Evolutionary conservation across 1,140 invertebrate species (phyloP).

Genomic region (Heliconius eleuchia): DNA sequence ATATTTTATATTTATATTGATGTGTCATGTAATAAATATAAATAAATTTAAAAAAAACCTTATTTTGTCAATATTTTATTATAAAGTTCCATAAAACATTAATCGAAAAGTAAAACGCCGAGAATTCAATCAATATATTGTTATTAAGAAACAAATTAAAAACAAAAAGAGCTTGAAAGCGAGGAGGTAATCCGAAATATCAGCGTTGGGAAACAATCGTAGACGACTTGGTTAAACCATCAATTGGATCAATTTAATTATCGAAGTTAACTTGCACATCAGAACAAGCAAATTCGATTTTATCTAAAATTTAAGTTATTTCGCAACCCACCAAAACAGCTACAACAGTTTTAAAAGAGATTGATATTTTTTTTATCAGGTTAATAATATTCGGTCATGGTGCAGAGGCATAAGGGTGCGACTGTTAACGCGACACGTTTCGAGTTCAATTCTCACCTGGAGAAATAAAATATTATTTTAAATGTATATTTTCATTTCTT

Average conservation of each 20-base stretch:
- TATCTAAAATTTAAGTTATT: neutral
- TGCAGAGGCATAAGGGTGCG: no score
- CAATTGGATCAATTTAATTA: constrained; percentile 16
- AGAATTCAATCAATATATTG: neutral
- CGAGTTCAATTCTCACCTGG: no score
- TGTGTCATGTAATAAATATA: no score
- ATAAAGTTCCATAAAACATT: neutral
- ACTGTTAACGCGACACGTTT: no score
- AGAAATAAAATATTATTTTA: no score
- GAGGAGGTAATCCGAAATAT: constrained; percentile 8
- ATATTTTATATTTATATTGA: no score
- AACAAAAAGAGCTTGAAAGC: neutral
- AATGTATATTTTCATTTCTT: no score
- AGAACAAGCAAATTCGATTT: neutral
- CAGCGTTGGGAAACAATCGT: constrained; percentile 13
- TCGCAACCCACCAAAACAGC: neutral
- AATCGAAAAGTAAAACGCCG: no score
- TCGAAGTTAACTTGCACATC: constrained; percentile 6
- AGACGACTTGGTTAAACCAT: neutral
- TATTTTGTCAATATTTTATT: neutral
- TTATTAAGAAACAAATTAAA: neutral
- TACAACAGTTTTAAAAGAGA: neutral
- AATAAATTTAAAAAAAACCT: no score
- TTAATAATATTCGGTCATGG: no score
- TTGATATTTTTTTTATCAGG: neutral